Base-by-base conservation (phyloP, 2,888 invertebrate species). In the Lepidonotus clava region DNA sequence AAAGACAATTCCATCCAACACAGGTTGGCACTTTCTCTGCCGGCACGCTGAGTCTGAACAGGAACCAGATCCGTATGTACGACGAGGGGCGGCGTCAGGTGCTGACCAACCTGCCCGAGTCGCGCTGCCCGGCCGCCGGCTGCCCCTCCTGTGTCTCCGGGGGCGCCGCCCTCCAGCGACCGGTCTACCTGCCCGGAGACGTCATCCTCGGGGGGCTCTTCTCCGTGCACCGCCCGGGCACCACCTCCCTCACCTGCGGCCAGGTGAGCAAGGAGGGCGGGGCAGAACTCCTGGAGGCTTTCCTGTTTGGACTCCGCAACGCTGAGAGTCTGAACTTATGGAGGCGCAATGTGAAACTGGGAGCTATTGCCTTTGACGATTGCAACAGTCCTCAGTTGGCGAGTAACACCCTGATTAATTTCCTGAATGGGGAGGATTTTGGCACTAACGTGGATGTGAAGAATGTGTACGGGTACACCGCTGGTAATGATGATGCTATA, bases 301-400 rank as follows among this genome's bases (percentile, higher is more conserved):
- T 91, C 61, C 89, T 90, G 56, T 92, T 91, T 89, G 92, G 91
- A 5, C 61, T 92, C 0, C 71, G 86, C 14, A 89, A 87, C 1
- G 90, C 87, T 0, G 86, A 85, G 1, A 41, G 88, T 85, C 71
- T 87, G 53, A 66, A 28, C 36, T 67, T 38, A 14, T 46, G 86
- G n/a, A 18, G 28, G 4, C 41, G 86, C 24, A 88, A 88, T 41
- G 90, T 92, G 1, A 90, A 61, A 6, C 89, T 93, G 5, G 93
- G 93, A 14, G 92, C 90, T 0, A 67, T 93, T 5, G 92, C 90
- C 0, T 91, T 93, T 86, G 93, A 93, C 89, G 92, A 92, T 14
- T 93, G 93, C 71, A 89, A 90, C 56, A 91, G 90, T 80, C 90
- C 91, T 0, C 88, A 53, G 8, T 5, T 85, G 18, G 85, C 87